Evolutionary conservation across 1,140 invertebrate species (phyloP).

Genomic region (Pachypeltis micranthus): DNA sequence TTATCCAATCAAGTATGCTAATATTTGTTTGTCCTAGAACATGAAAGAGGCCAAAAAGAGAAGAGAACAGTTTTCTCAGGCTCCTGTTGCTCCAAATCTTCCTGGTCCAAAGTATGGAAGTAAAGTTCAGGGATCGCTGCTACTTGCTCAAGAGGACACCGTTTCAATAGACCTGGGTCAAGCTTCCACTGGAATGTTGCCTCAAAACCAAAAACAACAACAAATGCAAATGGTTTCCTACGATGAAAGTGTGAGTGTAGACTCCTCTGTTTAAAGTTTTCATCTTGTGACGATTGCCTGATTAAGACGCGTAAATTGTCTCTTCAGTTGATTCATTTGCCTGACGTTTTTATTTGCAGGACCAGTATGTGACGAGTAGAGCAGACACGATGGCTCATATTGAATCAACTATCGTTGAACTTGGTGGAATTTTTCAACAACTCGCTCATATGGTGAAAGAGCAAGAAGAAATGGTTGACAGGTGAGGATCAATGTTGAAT

Average conservation of each 20-base stretch:
- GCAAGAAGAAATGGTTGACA: constrained; percentile 96
- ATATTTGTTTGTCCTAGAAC: constrained; percentile 44
- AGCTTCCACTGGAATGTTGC: constrained; percentile 35
- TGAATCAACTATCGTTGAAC: constrained; percentile 95
- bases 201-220: constrained; percentile 33
- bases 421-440: constrained; percentile 97
- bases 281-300: too few species aligned
- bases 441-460: constrained; percentile 98
- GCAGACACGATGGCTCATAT: constrained; percentile 99
- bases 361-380: constrained; percentile 80
- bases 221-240: constrained; percentile 55
- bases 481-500: too few species aligned
- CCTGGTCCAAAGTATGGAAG: constrained; percentile 60
- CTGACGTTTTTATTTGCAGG: constrained; percentile 40
- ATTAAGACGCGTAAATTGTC: too few species aligned
- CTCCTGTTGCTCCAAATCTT: constrained; percentile 50
- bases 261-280: too few species aligned
- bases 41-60: constrained; percentile 88
- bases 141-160: constrained; percentile 47
- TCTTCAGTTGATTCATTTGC: too few species aligned
- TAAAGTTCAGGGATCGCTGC: constrained; percentile 48
- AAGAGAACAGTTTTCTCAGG: constrained; percentile 87
- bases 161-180: constrained; percentile 56
- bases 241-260: constrained; percentile 56
- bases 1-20: too few species aligned